phyloP scores from a whole-genome alignment of 1,140 invertebrate species.

The Adoxophyes honmai region DNA sequence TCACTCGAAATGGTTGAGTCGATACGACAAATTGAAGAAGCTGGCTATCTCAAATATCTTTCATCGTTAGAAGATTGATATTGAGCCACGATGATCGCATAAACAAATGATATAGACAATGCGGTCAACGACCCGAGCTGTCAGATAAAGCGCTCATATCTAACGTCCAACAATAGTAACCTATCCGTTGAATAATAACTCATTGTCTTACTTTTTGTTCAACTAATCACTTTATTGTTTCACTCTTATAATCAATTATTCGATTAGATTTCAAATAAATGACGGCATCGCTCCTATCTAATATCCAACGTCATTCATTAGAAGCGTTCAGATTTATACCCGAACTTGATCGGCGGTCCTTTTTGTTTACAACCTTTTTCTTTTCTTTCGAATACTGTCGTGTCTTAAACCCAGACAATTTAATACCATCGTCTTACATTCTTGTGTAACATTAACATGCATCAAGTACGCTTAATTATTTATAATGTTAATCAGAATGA shows the following conservation, averaged over 20 bases:
- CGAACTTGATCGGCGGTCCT: slow-evolving; percentile 1
- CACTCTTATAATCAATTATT: slow-evolving; percentile 70
- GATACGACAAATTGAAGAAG: slow-evolving; percentile 39
- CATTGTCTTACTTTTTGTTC: slow-evolving; percentile 70
- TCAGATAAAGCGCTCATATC: slow-evolving; percentile 46
- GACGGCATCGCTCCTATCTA: slow-evolving; percentile 50
- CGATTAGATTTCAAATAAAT: slow-evolving; percentile 65
- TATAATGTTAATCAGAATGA: slow-evolving; percentile 6
- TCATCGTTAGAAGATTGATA: slow-evolving; percentile 68
- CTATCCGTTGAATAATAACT: slow-evolving; percentile 66
- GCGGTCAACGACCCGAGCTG: slow-evolving; percentile 48
- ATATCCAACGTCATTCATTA: slow-evolving; percentile 57
- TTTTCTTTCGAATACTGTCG: slow-evolving; percentile 2
- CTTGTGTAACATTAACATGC: neutral
- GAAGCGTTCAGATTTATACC: slow-evolving; percentile 35
- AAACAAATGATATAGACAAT: slow-evolving; percentile 63
- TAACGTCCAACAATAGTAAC: slow-evolving; percentile 54
- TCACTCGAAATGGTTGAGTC: slow-evolving; percentile 39
- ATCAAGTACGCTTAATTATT: neutral
- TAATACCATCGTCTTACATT: slow-evolving; percentile 2
- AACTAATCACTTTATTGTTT: slow-evolving; percentile 74
- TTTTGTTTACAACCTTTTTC: slow-evolving; percentile 6
- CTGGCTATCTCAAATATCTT: slow-evolving; percentile 55
- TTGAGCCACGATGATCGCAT: slow-evolving; percentile 58
- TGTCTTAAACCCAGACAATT: neutral